Base-by-base conservation (phyloP, 1,140 invertebrate genomes). In the Anastatus disparis region DNA sequence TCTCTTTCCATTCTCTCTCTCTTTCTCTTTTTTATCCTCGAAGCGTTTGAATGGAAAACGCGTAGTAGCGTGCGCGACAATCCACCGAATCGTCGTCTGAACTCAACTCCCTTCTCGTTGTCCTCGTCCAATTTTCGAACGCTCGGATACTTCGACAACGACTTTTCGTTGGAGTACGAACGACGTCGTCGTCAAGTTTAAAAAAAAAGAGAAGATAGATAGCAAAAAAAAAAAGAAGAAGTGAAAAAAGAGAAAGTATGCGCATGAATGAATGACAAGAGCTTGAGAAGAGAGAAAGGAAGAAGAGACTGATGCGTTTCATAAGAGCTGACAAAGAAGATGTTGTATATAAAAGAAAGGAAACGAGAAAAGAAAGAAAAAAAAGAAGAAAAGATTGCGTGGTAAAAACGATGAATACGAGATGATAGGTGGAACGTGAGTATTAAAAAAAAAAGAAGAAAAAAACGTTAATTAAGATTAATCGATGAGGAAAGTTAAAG, bases 211-310 rank as follows among this genome's bases (percentile, higher is more conserved):
- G n/a, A n/a, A n/a, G n/a, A n/a, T 2, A 13, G 29, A 40, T 20
- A 15, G 20, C 1, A 22, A 12, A 15, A 20, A 17, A 15, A 29
- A 22, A 3, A n/a, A 50, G 22, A 6, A 29, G 24, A 17, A 61
- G 6, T 13, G 29, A 2, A n/a, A 29, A 22, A 15, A 42, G 26
- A 20, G 27, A 61, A 61, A 61, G 52, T 27, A 4, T 2, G 12
- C 56, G 24, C 56, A 22, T 8, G 66, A 35, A 52, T 52, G 56
- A 69, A 61, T 59, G 44, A 61, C 66, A 61, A 52, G 55, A 50
- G 42, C n/a, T n/a, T n/a, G 40, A 38, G 22, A 2, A 35, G 26
- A n/a, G 27, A 20, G 55, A 58, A 8, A 61, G 12, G 59, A 2
- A 2, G 38, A 13, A 40, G 20, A 46, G 42, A 64, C 40, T 40